Evolutionary conservation across 2,797 vertebrate genomes (phyloP), one percentile per base, ranked within the genome.

Genomic region (Tinamus major): DNA sequence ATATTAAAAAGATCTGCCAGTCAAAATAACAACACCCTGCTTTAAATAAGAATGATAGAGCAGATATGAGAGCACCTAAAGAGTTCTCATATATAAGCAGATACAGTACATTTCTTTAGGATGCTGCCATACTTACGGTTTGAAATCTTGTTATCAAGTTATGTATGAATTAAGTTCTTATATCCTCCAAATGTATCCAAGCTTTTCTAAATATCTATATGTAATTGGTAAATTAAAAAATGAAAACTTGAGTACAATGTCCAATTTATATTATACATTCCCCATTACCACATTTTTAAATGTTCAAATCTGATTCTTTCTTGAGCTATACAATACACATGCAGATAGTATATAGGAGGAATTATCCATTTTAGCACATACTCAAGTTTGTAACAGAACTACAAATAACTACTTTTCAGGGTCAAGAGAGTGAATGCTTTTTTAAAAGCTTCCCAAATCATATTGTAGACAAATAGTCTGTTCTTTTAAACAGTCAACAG

Each of bases 401-500:
- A 76, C 10, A 49, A 78, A 81, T 49, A 24, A 76, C 8, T 35
- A 8, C 63, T 90, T 93, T 70, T 82, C 41, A 74, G 29, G n/a
- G 33, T 70, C 56, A 64, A 67, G 42, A 76, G 81, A 79, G 58
- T 24, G 84, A 82, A 56, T 59, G n/a, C 10, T n/a, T 46, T 95
- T n/a, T 49, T 51, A 89, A 86, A 82, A 55, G n/a, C 48, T 87
- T 87, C 63, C 63, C 64, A 79, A 58, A 58, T 83, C 48, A 79
- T 23, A 37, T 13, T 67, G 51, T 42, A 62, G 31, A 68, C 37
- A 80, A 91, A 48, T 48, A 23, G 5, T 48, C 46, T 48, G 46
- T 48, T 48, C 20, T 48, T 48, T 48, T 48, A 48, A 21, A 48
- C 19, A 21, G 20, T 23, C 46, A 21, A 42, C 15, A 15, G 46